Conservation (phyloP, 2,797 vertebrate species). For the Amblyopsis hoosieri region DNA sequence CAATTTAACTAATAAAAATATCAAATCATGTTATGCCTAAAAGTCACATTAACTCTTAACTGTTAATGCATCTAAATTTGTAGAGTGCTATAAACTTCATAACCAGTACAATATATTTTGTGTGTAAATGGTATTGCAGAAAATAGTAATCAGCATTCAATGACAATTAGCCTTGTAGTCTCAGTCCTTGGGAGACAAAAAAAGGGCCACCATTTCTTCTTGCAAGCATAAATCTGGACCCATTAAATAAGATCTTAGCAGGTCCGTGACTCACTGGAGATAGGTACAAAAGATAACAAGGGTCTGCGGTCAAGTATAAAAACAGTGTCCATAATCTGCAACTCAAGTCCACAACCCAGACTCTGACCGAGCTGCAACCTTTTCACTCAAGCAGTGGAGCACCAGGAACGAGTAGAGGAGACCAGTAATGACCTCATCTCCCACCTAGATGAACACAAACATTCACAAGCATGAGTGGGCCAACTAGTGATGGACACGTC, state of each 20-base stretch:
- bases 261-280: conserved; percentile 28
- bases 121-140: too few species aligned
- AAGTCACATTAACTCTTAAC: not conserved
- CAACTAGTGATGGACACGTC: too few species aligned
- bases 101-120: too few species aligned
- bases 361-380: not conserved
- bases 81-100: too few species aligned
- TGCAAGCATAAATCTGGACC: conserved; percentile 10
- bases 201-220: conserved; percentile 14
- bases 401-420: conserved; percentile 4
- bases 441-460: conserved; percentile 55
- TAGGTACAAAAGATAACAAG: conserved; percentile 33
- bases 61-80: too few species aligned
- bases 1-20: conserved; percentile 27
- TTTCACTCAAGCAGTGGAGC: conserved; percentile 7
- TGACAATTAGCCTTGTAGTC: conserved; percentile 4
- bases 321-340: conserved; percentile 32
- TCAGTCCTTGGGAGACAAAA: not conserved
- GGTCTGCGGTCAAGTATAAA: conserved; percentile 32
- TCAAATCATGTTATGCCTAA: conserved; percentile 3
- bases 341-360: conserved; percentile 15
- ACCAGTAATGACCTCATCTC: conserved; percentile 52
- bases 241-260: conserved; percentile 49
- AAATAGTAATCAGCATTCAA: conserved; percentile 5
- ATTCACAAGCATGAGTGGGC: not conserved